Base-by-base conservation (phyloP, 2,113 vertebrate genomes). In the Mastomys coucha region DNA sequence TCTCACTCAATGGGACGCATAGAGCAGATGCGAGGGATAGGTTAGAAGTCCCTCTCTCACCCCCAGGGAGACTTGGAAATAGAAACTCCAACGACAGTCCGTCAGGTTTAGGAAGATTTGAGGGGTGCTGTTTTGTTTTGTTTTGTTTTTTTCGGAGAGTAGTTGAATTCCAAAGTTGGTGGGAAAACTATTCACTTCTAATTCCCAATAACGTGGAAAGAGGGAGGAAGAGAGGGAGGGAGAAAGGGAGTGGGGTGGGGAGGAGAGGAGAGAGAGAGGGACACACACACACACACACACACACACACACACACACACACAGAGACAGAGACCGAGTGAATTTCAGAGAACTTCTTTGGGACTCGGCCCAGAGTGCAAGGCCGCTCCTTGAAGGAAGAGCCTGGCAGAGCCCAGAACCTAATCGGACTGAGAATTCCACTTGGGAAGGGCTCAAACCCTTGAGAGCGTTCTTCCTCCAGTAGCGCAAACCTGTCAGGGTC, bases 321-420 rank as follows among this genome's bases (percentile, higher is more conserved):
- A 80, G 45, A 80, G 16, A 20, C 9, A 80, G 9, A 22, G 51
- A 22, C 9, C 33, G 58, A 60, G 19, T 16, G 60, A 63, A 19
- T 58, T 58, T 58, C 16, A 49, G 26, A 0, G 3, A 58, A 13
- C 33, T 91, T 77, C 39, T 69, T 33, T 67, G 72, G 24, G 28
- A 69, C 56, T 76, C 33, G 49, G 51, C 6, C 2, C 7, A 3
- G 33, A 84, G 56, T 1, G 0, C 26, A 17, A 6, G 1, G 2
- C 14, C 2, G 31, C 17, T 91, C 2, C 2, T 4, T 53, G 36
- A 17, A 31, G 39, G 51, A 17, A 53, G 16, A 45, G 63, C 28
- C 0, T 28, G 58, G 31, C 17, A 36, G 39, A 78, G 26, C 2
- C 1, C 24, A 0, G 7, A 19, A 31, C 36, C 2, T 2, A 0